Evolutionary conservation across 2,888 invertebrate species (phyloP), one percentile per base, ranked within the genome.

Genomic region (Cryptocephalus primarius): DNA sequence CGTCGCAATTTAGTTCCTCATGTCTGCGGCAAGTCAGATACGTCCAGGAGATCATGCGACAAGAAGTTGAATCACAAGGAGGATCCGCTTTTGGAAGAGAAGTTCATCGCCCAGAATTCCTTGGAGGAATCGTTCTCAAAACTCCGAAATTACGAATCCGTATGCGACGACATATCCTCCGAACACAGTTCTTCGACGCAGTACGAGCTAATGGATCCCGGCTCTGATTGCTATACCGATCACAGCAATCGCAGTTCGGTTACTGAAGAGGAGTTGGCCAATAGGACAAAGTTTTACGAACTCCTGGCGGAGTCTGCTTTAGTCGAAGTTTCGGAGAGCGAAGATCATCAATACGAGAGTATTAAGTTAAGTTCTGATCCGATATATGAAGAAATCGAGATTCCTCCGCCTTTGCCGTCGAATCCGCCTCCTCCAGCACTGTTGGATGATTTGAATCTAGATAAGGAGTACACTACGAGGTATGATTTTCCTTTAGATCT

Each of bases 331-430:
- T 80, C 82, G 59, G 80, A 76, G 50, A 73, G 73, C 31, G 79
- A 80, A 53, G 79, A 81, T 57, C 84, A 85, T 66, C 82, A 82
- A 61, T 85, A 85, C 58, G 85, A 85, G 64, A 82, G 83, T 45
- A 83, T 85, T 52, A 78, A 79, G 58, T 74, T 75, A 46, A 84
- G 84, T 69, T 74, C 74, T 46, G 85, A 85, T 72, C 86, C 85
- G 2, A 86, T 87, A 60, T 87, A 87, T 62, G 86, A 86, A 69
- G 84, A 84, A 68, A 84, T 84, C 53, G 83, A 83, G 58, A 77
- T 82, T 66, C 88, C 88, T 45, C 87, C 87, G 10, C 88, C 88
- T 2, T 67, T 89, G 58, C 88, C 88, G 1, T 67, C 82, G 1
- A 84, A 83, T 60, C 86, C 88, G 12, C 88, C 88, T 1, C 88